Evolutionary conservation across 2,888 invertebrate species (phyloP).

Genomic region (Notodonta ziczac): DNA sequence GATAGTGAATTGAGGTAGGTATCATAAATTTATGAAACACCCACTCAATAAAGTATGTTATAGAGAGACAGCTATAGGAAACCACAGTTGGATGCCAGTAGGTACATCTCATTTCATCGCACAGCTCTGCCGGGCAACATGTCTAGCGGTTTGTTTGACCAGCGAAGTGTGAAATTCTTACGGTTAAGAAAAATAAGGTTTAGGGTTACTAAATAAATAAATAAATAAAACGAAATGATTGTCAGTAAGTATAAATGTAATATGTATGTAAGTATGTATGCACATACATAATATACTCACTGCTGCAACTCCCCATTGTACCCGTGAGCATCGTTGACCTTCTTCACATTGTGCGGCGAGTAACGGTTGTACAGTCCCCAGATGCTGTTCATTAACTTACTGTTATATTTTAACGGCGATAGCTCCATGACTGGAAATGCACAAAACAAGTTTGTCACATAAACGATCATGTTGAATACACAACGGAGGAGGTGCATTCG

Average conservation of each 20-base stretch:
- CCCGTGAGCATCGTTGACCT: slow-evolving; percentile 86
- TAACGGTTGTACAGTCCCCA: slow-evolving; percentile 96
- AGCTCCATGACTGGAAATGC: slow-evolving; percentile 85
- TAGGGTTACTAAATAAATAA: too few relatives aligned
- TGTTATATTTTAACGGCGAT: slow-evolving; percentile 91
- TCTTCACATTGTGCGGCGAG: slow-evolving; percentile 94
- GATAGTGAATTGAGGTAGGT: too few relatives aligned
- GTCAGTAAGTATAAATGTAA: neutral
- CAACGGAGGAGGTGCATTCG: neutral
- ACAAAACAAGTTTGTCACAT: slow-evolving; percentile 2
- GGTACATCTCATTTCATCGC: too few relatives aligned
- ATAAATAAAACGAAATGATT: too few relatives aligned
- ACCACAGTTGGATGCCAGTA: too few relatives aligned
- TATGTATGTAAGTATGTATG: neutral
- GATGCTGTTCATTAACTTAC: slow-evolving; percentile 95
- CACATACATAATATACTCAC: slow-evolving; percentile 55
- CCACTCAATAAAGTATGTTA: too few relatives aligned
- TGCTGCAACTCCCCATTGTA: slow-evolving; percentile 79
- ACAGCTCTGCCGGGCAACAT: too few relatives aligned
- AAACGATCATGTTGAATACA: neutral
- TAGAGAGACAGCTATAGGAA: too few relatives aligned
- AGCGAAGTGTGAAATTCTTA: too few relatives aligned
- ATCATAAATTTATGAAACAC: too few relatives aligned
- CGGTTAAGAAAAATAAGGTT: too few relatives aligned
- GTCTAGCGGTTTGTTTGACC: too few relatives aligned